These are phyloP conservation scores for Venusia cambrica DNA, from an alignment of 2,888 invertebrate species.

Conservation along the genomic window DNA sequence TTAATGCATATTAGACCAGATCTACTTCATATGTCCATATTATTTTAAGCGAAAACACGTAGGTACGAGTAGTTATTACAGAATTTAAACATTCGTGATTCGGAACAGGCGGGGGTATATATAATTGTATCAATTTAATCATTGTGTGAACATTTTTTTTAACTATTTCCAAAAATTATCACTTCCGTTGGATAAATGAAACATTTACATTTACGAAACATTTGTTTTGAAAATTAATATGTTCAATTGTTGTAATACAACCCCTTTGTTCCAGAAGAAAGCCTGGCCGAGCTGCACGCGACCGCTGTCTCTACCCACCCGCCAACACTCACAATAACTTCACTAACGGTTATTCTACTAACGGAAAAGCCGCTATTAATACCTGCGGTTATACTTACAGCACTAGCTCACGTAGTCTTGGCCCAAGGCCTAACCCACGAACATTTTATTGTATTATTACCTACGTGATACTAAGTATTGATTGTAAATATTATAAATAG, in stretches of 20 bases:
- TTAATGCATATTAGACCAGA: too few species aligned
- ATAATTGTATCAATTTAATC: too few species aligned
- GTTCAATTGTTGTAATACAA: slow-evolving; percentile 42
- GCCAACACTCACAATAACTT: slow-evolving; percentile 38
- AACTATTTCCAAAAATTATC: too few species aligned
- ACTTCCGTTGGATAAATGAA: too few species aligned
- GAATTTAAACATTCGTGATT: too few species aligned
- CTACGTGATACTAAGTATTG: slow-evolving; percentile 60
- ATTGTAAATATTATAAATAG: slow-evolving; percentile 58
- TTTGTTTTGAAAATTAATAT: too few species aligned
- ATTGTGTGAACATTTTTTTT: too few species aligned
- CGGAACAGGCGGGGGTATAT: too few species aligned
- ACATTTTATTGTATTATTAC: slow-evolving; percentile 52
- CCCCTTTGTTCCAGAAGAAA: slow-evolving; percentile 76
- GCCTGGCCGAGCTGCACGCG: slow-evolving; percentile 74
- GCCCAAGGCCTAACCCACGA: slow-evolving; percentile 46
- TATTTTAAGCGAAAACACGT: too few species aligned
- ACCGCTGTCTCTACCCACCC: slow-evolving; percentile 47
- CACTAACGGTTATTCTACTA: slow-evolving; percentile 42
- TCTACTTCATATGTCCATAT: too few species aligned
- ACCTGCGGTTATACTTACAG: slow-evolving; percentile 46
- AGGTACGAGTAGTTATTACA: too few species aligned
- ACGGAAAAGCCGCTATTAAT: slow-evolving; percentile 42
- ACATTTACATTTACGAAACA: too few species aligned
- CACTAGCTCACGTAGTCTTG: slow-evolving; percentile 38